phyloP scores from a whole-genome alignment of 2,888 invertebrate genomes.

The Andrena bucephala region DNA sequence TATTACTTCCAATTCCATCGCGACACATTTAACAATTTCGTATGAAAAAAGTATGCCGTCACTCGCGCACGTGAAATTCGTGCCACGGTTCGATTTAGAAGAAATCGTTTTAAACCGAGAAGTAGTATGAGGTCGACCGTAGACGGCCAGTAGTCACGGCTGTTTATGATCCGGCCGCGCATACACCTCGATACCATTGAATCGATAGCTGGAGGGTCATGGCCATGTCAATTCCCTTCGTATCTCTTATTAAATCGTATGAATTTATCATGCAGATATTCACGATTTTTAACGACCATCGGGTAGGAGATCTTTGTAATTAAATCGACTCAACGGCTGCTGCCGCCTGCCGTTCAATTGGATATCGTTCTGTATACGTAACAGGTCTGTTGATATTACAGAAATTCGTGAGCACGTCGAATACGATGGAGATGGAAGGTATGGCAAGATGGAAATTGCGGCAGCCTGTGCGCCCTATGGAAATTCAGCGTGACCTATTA shows the following conservation, averaged over 20 bases:
- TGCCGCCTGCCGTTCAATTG: neutral
- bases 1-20: neutral
- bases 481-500: slow-evolving; percentile 47
- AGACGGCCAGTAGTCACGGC: slow-evolving; percentile 26
- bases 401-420: neutral
- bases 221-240: slow-evolving; percentile 27
- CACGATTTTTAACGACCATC: neutral
- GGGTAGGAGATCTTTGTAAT: neutral
- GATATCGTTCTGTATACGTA: neutral
- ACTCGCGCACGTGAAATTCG: neutral
- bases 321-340: neutral
- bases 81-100: slow-evolving; percentile 15
- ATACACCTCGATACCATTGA: slow-evolving; percentile 25
- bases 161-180: slow-evolving; percentile 42
- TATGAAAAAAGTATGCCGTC: neutral
- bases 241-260: slow-evolving; percentile 29
- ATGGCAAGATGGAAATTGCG: slow-evolving; percentile 33
- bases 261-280: neutral
- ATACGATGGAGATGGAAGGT: slow-evolving; percentile 9
- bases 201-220: slow-evolving; percentile 44
- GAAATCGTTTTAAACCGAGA: slow-evolving; percentile 21
- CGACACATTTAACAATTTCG: neutral
- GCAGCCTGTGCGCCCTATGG: slow-evolving; percentile 1
- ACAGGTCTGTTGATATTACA: neutral
- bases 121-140: slow-evolving; percentile 28